Base-by-base conservation (phyloP, 2,888 invertebrate species). In the Glyphotaelius pellucidus region DNA sequence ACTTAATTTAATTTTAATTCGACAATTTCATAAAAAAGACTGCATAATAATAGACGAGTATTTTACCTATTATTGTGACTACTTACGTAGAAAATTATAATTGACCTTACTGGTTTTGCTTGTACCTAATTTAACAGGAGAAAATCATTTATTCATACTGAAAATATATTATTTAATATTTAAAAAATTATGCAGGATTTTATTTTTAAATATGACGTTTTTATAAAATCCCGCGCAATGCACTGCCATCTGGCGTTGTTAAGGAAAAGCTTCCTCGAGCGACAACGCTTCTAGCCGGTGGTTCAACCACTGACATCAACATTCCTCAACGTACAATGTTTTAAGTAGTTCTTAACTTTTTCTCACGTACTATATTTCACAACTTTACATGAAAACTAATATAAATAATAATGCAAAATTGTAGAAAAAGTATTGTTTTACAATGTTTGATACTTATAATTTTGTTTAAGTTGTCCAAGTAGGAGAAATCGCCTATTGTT, bases 271-370 rank as follows among this genome's bases (percentile, higher is more conserved):
- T 47, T 31, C 12, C 79, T 79, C 30, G 42, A 47, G 81, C 80
- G 67, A 90, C 90, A 90, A 90, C 92, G 80, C 87, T 94, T 94
- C 94, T 94, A 94, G 94, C 94, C 94, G 94, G 94, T 94, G 95
- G 94, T 96, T 96, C 96, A 95, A 95, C 95, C 95, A 96, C 96
- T 96, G 95, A 96, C 95, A 91, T 95, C 96, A 95, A 96, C 96
- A 96, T 96, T 96, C 96, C 96, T 95, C 93, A 92, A 93, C 93
- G 93, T 93, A 91, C 87, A 80, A 89, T 91, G 81, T 80, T 92
- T 92, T 67, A 93, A 93, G 90, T 93, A 93, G 93, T 93, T 47
- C 93, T 86, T 12, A 90, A 92, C 81, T 91, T 93, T 93, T 93
- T 93, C 93, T 93, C 93, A 93, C 93, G 93, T 92, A 25, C 30